Conservation (phyloP, 2,888 invertebrate species). For the Drosophila leonis region DNA sequence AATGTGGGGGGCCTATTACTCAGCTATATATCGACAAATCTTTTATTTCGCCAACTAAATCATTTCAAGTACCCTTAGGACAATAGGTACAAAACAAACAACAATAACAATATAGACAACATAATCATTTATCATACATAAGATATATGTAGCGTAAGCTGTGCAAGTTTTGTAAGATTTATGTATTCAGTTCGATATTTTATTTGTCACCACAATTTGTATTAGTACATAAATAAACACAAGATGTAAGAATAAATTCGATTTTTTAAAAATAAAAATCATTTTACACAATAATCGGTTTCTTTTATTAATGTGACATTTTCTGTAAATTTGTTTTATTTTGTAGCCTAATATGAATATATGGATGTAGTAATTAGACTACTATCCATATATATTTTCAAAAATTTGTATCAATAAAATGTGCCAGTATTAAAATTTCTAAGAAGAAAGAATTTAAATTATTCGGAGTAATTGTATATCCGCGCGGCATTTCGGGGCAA, state of each 20-base stretch:
- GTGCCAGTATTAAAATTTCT: no score
- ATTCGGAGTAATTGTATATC: background rate
- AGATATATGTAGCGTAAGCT: conserved; percentile 45
- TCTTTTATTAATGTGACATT: background rate
- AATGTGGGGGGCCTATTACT: background rate
- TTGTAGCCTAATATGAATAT: background rate
- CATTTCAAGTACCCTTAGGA: conserved; percentile 29
- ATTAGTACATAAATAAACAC: conserved; percentile 23
- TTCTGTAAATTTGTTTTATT: background rate
- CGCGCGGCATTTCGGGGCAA: background rate
- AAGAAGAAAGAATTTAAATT: background rate
- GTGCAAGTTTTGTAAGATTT: conserved; percentile 29
- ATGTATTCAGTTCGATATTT: conserved; percentile 37
- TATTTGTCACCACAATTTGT: conserved; percentile 41
- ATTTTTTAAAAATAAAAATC: conserved; percentile 55
- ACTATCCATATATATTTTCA: no score
- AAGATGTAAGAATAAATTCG: conserved; percentile 34
- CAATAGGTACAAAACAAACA: conserved; percentile 28
- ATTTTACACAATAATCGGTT: conserved; percentile 13
- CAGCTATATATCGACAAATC: conserved; percentile 52
- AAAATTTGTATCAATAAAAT: no score
- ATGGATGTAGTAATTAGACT: no score
- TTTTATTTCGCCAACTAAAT: background rate
- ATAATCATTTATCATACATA: conserved; percentile 31
- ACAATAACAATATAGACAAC: conserved; percentile 8